A percentile compares a stretch with the other conserved stretches of the same genome.
These are phyloP conservation scores for Aproaerema taeniolella DNA, from an alignment of 2,888 invertebrate species.

Conservation along the genomic window DNA sequence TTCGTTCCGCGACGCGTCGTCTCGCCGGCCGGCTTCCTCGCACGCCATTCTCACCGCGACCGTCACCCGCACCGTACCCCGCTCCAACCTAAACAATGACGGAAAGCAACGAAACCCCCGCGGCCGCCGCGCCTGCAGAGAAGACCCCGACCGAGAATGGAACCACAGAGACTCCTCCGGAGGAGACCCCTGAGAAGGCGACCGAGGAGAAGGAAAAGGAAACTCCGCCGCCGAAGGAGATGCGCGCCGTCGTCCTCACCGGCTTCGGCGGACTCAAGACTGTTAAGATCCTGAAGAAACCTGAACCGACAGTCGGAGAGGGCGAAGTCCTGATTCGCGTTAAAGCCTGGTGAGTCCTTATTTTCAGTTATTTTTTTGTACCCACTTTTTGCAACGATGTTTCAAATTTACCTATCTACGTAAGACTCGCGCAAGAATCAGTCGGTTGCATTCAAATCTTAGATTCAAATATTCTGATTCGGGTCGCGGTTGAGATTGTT, in stretches of 20 bases:
- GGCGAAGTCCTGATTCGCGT: slow-evolving; percentile 90
- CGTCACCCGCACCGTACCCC: slow-evolving; percentile 45
- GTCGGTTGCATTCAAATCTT: slow-evolving; percentile 12
- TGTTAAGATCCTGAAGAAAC: slow-evolving; percentile 88
- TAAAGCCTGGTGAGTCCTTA: slow-evolving; percentile 91
- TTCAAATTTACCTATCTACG: too few species aligned
- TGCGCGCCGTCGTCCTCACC: slow-evolving; percentile 89
- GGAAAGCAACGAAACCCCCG: slow-evolving; percentile 71
- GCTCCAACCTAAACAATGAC: slow-evolving; percentile 57
- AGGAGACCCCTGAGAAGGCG: slow-evolving; percentile 72
- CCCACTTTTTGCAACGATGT: slow-evolving; percentile 14
- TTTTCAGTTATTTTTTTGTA: slow-evolving; percentile 20
- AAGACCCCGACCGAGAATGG: slow-evolving; percentile 77
- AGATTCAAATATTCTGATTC: slow-evolving; percentile 10
- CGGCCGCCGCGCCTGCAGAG: slow-evolving; percentile 71
- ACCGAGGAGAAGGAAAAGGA: slow-evolving; percentile 75
- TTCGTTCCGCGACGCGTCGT: slow-evolving; percentile 73
- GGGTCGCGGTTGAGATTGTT: not conserved
- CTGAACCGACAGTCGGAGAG: slow-evolving; percentile 83
- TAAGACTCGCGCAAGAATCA: not conserved
- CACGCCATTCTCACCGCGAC: slow-evolving; percentile 57
- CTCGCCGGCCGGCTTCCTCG: slow-evolving; percentile 61
- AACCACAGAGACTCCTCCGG: slow-evolving; percentile 64
- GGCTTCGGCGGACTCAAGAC: slow-evolving; percentile 92
- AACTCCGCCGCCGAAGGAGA: slow-evolving; percentile 83